phyloP scores from a whole-genome alignment of 1,140 invertebrate genomes.

The Ips nitidus region DNA sequence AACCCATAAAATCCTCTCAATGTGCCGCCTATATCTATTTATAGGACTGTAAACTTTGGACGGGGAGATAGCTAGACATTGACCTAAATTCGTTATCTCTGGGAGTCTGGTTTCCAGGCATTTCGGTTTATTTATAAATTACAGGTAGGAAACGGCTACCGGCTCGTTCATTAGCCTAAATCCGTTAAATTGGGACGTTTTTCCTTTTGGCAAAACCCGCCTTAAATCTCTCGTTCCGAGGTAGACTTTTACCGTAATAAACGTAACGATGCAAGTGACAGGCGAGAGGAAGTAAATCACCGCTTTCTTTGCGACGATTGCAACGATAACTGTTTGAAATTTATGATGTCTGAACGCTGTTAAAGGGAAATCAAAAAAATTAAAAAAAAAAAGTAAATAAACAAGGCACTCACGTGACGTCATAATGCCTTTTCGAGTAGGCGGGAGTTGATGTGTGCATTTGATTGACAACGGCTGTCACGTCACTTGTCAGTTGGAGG shows the following conservation, averaged over 20 bases:
- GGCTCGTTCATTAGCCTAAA: neutral
- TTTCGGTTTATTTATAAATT: slow-evolving; percentile 7
- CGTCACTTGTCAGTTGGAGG: too few species aligned
- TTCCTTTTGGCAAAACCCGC: neutral
- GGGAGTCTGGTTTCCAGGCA: slow-evolving; percentile 6
- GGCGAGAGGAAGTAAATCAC: slow-evolving; percentile 3
- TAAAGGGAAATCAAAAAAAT: too few species aligned
- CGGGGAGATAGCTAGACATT: slow-evolving; percentile 20
- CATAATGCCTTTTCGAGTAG: too few species aligned
- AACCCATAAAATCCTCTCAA: neutral
- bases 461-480: too few species aligned
- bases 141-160: neutral
- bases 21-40: slow-evolving; percentile 8
- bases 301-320: slow-evolving; percentile 2
- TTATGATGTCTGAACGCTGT: neutral
- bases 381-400: too few species aligned
- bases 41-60: slow-evolving; percentile 13
- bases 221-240: neutral
- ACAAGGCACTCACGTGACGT: too few species aligned
- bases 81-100: slow-evolving; percentile 20
- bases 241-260: slow-evolving; percentile 5
- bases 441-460: too few species aligned
- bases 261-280: slow-evolving; percentile 5
- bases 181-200: too few species aligned
- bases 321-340: slow-evolving; percentile 4